Evolutionary conservation across 2,113 vertebrate genomes (phyloP), one percentile per base, ranked within the genome.

Genomic region (Sphaerodactylus townsendi): DNA sequence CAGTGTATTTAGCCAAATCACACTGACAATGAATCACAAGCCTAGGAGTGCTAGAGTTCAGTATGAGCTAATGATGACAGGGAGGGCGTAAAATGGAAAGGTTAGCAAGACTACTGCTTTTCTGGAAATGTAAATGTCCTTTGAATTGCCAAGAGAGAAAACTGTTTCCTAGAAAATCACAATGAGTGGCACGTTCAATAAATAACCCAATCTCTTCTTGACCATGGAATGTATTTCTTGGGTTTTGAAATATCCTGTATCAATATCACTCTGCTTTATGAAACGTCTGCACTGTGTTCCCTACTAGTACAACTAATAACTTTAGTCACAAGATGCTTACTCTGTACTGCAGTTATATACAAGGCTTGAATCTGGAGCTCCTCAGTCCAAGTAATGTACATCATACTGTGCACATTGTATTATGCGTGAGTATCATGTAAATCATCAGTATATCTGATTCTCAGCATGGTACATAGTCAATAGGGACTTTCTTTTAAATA

Each of bases 221-320:
- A 48, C 56, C 23, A 75, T 10, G n/a, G 10, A 74, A 74, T 13
- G 8, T 30, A 48, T 82, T 82, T 46, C 15, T 44, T 50, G 5
- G 41, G 6, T 39, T 28, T 46, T 46, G 14, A 46, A 82, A 39
- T 35, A 71, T 78, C 33, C 11, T 53, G 25, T 15, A 23, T 85
- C 86, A 77, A 73, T 87, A 53, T 15, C 28, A 77, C 71, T 88
- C 30, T 69, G 84, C 73, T 78, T n/a, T 50, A 48, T 82, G 69
- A 48, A 76, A 70, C 84, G 28, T 77, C 76, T 41, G 23, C 66
- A 74, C 30, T 46, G 48, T n/a, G 9, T 56, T 28, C 72, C 28
- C 41, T 39, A 65, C 70, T 48, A 78, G 46, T 65, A 25, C 11
- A 74, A 48, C 6, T 48, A 15, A 53, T 13, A 62, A 33, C 25